Base-by-base conservation (phyloP, 2,113 vertebrate species). In the human (Homo sapiens) region DNA sequence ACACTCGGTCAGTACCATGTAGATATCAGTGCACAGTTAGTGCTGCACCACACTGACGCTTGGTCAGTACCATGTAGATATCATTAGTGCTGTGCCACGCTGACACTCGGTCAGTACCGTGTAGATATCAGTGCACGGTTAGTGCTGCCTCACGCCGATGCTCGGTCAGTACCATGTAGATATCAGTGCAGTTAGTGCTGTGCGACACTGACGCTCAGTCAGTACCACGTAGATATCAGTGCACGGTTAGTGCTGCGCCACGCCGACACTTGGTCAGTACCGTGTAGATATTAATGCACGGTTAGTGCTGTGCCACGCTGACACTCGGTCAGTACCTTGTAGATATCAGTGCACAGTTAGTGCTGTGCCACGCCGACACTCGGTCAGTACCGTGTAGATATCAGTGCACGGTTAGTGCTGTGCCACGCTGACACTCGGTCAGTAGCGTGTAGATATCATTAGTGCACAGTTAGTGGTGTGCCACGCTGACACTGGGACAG, bases 391-490 rank as follows among this genome's bases (percentile, higher is more conserved):
- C 0, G 20, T 17, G 90, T 4, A 50, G 50, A 50, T 50, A 1
- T 50, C 50, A 50, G 43, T 43, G 43, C 43, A 43, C 43, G 5
- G 43, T 50, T 50, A 50, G 88, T 38, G 5, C 35, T 2, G 20
- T 0, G 0, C 17, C n/a, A 35, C 2, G 0, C 68, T 0, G 18
- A n/a, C 0, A 0, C 25, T 45, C 6, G 6, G 72, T 78, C 17
- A 30, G 80, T 18, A 3, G 18, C 3, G 0, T 50, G 50, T 50
- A 50, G 50, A 50, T 50, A 1, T 50, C 50, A n/a, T n/a, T n/a
- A 50, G 38, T 40, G 38, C 38, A 40, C 38, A 3, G 38, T 14
- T 50, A 50, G 50, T 50, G 48, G 12, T 14, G 30, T 0, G 0
- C 27, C 64, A 27, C 32, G 1, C 64, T 0, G 32, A 13, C 13